Evolutionary conservation across 2,113 vertebrate species (phyloP), one percentile per base, ranked within the genome.

Genomic region (Equus przewalskii): DNA sequence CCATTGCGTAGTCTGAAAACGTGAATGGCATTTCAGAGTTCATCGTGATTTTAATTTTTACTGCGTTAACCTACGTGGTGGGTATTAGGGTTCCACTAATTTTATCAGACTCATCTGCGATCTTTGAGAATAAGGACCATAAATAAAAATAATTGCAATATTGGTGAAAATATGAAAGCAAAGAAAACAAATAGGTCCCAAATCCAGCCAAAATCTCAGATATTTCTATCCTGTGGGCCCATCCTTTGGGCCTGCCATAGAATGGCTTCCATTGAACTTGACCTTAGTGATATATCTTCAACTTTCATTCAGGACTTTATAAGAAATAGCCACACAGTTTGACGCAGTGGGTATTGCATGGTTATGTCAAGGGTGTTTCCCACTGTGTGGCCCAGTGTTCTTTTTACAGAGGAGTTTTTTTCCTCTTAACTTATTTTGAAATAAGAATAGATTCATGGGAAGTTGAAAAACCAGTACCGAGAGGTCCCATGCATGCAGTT

Each of bases 391-490:
- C 18, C 36, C 30, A 0, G 15, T 8, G 41, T 72, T 60, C 51
- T 54, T 60, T 49, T 19, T 30, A 54, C 44, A 56, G 1, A n/a
- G 75, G 8, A 28, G 11, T 28, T 54, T 58, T 72, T n/a, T 65
- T 44, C 65, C 65, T 86, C 33, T 64, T 46, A 85, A 56, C 12
- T 95, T 58, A 73, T 67, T 82, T 78, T 87, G 46, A 95, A 67
- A 90, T 56, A 80, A 78, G 58, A 65, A 30, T 24, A 64, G 81
- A 4, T 83, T 69, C 19, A 8, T 30, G 41, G 30, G 22, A 82
- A 76, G 54, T 41, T 33, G 60, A 58, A 60, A 67, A 76, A 41
- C 7, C 4, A 70, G 36, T 33, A 30, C 6, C 30, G 12, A 56
- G 58, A 44, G 16, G 7, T 26, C 67, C 12, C 4, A 0, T 15